These are phyloP conservation scores for Coregonus suidteri DNA, from an alignment of 2,797 vertebrate species.

Conservation along the genomic window DNA sequence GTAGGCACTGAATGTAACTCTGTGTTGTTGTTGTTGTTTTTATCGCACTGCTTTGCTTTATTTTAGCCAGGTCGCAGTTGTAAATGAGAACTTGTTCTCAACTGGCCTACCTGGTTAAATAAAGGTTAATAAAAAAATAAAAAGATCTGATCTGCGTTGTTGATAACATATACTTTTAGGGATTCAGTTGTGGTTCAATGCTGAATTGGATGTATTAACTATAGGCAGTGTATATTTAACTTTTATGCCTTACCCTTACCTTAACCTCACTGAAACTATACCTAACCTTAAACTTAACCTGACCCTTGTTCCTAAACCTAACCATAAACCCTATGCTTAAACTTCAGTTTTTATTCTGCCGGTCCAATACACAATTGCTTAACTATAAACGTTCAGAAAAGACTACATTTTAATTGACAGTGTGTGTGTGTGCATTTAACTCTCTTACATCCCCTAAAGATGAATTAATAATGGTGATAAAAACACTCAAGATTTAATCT, in stretches of 20 bases:
- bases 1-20: too few relatives aligned
- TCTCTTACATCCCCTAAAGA: not conserved
- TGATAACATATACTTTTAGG: not conserved
- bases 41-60: too few relatives aligned
- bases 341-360: not conserved
- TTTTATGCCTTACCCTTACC: not conserved
- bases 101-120: too few relatives aligned
- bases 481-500: not conserved
- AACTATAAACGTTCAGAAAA: too few relatives aligned
- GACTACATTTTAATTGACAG: too few relatives aligned
- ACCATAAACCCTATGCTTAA: not conserved
- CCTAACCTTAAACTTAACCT: not conserved
- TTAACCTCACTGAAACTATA: not conserved
- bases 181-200: not conserved
- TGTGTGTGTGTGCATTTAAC: too few relatives aligned
- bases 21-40: too few relatives aligned
- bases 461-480: not conserved
- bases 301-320: not conserved
- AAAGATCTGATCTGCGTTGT: too few relatives aligned
- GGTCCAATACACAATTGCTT: too few relatives aligned
- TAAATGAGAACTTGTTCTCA: too few relatives aligned
- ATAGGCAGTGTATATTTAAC: not conserved
- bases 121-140: too few relatives aligned
- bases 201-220: not conserved
- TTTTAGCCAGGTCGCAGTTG: too few relatives aligned